Evolutionary conservation across 2,797 vertebrate genomes (phyloP).

Genomic region (Acanthurus lineatus): DNA sequence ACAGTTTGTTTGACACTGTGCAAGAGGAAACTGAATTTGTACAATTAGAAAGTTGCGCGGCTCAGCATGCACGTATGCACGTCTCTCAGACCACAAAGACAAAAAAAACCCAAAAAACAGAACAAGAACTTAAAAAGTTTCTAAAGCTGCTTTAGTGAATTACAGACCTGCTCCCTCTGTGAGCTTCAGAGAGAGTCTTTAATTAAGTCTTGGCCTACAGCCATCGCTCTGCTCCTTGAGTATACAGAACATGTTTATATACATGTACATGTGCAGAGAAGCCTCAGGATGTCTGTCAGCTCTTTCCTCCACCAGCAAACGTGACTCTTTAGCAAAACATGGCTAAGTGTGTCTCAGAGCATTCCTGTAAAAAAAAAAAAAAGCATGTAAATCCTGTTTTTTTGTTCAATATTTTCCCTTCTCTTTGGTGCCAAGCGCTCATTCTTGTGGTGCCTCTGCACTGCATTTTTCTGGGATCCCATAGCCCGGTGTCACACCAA

Average conservation of each 20-base stretch:
- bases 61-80: not conserved
- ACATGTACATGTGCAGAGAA: conserved; percentile 2
- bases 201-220: conserved; percentile 16
- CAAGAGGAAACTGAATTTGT: not conserved
- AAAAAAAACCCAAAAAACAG: not conserved
- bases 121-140: not conserved
- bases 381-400: not conserved
- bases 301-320: conserved; percentile 11
- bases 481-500: too few relatives aligned
- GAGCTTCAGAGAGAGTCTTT: conserved; percentile 37
- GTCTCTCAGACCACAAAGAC: not conserved
- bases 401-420: not conserved
- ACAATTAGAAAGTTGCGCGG: not conserved
- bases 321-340: conserved; percentile 14
- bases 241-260: conserved; percentile 21
- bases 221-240: conserved; percentile 18
- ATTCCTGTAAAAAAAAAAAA: not conserved
- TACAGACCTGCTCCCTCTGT: conserved; percentile 21
- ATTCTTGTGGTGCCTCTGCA: not conserved
- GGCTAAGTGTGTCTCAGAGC: conserved; percentile 8
- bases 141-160: conserved; percentile 35
- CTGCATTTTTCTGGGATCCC: not conserved
- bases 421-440: not conserved
- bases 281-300: not conserved
- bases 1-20: not conserved